phyloP scores from a whole-genome alignment of 2,888 invertebrate genomes.

The Polydrusus cervinus region DNA sequence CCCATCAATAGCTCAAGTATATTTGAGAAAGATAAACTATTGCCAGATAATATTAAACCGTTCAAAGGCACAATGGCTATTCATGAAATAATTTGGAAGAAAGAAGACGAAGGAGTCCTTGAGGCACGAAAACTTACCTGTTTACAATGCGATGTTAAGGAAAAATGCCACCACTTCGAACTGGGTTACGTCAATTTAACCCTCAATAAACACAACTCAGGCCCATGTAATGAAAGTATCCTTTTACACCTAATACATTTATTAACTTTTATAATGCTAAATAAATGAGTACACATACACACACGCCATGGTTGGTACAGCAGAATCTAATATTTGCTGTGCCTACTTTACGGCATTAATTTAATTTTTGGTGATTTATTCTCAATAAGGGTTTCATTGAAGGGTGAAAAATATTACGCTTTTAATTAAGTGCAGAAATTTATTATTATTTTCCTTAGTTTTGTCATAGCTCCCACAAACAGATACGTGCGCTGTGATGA shows the following conservation, averaged over 20 bases:
- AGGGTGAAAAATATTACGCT: no score
- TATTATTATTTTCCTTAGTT: not conserved
- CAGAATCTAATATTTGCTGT: no score
- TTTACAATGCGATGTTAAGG: not conserved
- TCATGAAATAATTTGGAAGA: conserved; percentile 12
- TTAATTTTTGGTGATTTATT: not conserved
- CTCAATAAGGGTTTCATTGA: no score
- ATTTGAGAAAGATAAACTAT: conserved; percentile 9
- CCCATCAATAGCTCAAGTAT: conserved; percentile 16
- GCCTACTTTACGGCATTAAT: no score
- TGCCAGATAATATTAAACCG: conserved; percentile 17
- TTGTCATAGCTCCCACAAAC: conserved; percentile 4
- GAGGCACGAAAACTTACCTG: conserved; percentile 12
- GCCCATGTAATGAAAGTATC: not conserved
- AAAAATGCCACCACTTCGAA: conserved; percentile 2
- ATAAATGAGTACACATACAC: not conserved
- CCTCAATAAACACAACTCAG: not conserved
- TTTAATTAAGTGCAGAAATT: no score
- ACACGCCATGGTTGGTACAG: not conserved
- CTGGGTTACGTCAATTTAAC: not conserved
- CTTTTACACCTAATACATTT: not conserved
- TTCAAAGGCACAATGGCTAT: conserved; percentile 32
- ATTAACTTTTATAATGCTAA: not conserved
- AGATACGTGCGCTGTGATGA: no score
- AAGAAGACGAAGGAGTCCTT: not conserved